phyloP scores from a whole-genome alignment of 1,140 invertebrate genomes.

The Diachasmimorpha longicaudata region DNA sequence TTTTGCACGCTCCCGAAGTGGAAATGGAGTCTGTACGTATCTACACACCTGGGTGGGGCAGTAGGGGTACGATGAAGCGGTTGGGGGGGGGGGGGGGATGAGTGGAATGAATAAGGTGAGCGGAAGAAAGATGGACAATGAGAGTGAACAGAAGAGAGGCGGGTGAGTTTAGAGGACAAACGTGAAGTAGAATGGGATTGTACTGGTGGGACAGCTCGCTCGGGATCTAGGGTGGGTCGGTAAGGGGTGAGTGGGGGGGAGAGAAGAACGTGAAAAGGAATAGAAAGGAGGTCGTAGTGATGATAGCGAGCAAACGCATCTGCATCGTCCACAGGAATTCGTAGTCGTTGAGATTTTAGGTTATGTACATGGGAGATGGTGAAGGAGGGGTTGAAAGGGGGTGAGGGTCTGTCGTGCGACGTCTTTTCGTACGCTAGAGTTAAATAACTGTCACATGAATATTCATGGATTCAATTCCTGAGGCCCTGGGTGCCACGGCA shows the following conservation, averaged over 20 bases:
- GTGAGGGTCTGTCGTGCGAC: slow-evolving; percentile 9
- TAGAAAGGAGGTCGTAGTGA: neutral
- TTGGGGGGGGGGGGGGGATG: neutral
- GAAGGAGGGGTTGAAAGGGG: neutral
- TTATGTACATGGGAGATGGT: neutral
- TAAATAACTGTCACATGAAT: slow-evolving; percentile 35
- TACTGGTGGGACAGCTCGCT: too few relatives aligned
- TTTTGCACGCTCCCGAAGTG: neutral
- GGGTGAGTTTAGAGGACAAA: neutral
- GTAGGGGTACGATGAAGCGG: neutral
- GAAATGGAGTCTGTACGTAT: neutral
- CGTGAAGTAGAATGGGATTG: neutral
- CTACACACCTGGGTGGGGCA: neutral
- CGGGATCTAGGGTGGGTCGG: too few relatives aligned
- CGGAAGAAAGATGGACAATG: neutral
- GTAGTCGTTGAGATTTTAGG: slow-evolving; percentile 11
- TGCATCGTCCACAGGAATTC: slow-evolving; percentile 20
- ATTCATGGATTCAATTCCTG: slow-evolving; percentile 32
- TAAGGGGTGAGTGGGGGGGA: too few relatives aligned
- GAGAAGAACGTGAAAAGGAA: neutral
- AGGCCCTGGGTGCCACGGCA: slow-evolving; percentile 8
- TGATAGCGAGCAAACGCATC: slow-evolving; percentile 13
- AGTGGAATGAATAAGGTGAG: too few relatives aligned
- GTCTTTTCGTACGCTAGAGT: slow-evolving; percentile 28
- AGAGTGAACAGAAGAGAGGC: neutral